A percentile compares a stretch with the other conserved stretches of the same genome.
Conservation (phyloP, 2,113 vertebrate genomes). For the Philantomba maxwellii region DNA sequence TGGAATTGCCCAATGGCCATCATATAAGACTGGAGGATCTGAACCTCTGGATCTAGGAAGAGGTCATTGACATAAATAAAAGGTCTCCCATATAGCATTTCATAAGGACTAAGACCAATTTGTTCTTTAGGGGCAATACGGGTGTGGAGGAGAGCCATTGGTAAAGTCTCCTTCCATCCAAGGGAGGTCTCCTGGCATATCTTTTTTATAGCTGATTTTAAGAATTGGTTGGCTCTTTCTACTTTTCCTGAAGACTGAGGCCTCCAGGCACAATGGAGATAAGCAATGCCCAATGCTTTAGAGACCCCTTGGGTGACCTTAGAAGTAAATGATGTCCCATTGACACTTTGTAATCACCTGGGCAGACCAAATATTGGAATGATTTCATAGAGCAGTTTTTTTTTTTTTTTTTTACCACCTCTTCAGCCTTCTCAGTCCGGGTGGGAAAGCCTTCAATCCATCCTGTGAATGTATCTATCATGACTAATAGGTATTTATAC, state of each 20-base stretch:
- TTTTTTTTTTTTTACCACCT: not conserved
- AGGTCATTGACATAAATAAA: not conserved
- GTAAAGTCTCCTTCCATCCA: not conserved
- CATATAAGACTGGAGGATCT: not conserved
- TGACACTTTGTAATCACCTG: not conserved
- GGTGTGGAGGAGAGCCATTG: not conserved
- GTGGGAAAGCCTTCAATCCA: not conserved
- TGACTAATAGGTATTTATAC: not conserved
- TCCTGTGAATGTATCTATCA: not conserved
- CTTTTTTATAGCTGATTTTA: not conserved
- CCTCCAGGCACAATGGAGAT: not conserved
- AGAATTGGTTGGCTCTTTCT: not conserved
- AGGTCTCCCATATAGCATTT: not conserved
- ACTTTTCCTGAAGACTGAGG: not conserved
- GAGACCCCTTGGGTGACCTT: not conserved
- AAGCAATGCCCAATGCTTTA: not conserved
- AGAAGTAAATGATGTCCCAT: not conserved
- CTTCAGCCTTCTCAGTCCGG: not conserved
- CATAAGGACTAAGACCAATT: not conserved
- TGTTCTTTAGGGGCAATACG: not conserved
- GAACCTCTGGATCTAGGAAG: not conserved
- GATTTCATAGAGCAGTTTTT: not conserved
- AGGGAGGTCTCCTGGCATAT: not conserved
- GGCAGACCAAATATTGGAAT: not conserved
- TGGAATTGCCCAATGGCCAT: not conserved